Evolutionary conservation across 2,888 invertebrate genomes (phyloP).

Genomic region (Steinernema scapterisci): DNA sequence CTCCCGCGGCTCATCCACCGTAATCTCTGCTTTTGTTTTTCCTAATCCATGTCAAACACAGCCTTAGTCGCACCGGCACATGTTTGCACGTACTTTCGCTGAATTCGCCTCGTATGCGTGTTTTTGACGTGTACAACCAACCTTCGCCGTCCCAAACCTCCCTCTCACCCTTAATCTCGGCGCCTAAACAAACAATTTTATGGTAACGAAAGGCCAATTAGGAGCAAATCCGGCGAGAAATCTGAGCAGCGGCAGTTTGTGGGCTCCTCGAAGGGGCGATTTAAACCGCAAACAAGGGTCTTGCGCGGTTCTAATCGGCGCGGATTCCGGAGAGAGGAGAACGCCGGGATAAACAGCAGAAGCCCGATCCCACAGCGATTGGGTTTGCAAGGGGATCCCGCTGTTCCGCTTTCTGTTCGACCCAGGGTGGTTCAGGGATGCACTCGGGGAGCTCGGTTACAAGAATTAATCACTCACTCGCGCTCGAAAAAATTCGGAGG

Average conservation of each 20-base stretch:
- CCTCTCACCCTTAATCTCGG: not conserved
- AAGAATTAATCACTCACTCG: no score
- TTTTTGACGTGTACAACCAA: no score
- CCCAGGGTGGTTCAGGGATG: no score
- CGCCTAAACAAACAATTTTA: slow-evolving; percentile 20
- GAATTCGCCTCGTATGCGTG: no score
- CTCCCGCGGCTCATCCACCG: not conserved
- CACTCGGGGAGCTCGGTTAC: no score
- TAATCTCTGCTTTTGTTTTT: not conserved
- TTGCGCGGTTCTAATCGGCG: not conserved
- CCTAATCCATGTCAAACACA: no score
- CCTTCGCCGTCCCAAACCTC: no score
- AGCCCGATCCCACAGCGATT: slow-evolving; percentile 3
- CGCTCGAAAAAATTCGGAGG: no score
- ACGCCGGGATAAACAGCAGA: slow-evolving; percentile 1
- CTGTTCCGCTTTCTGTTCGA: not conserved
- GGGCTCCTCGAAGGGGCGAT: not conserved
- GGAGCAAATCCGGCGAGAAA: slow-evolving; percentile 8
- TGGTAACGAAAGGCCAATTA: slow-evolving; percentile 16
- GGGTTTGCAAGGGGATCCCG: not conserved
- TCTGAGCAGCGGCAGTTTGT: slow-evolving; percentile 7
- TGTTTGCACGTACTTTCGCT: no score
- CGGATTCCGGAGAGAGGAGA: not conserved
- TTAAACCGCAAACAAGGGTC: not conserved
- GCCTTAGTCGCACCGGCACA: no score